Conservation (phyloP, 1,140 invertebrate species). For the Procambarus clarkii region DNA sequence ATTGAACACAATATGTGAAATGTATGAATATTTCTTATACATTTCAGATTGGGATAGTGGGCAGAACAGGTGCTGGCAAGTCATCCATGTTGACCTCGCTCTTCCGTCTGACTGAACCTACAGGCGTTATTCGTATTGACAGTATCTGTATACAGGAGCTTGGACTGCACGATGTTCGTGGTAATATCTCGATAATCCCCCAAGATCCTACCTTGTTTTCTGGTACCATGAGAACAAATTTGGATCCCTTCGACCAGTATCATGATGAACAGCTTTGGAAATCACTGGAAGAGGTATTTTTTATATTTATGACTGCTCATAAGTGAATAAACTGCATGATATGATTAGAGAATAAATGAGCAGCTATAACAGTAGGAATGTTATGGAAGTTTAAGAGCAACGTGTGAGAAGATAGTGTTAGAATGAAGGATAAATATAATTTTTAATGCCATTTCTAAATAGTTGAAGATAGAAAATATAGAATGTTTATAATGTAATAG, state of each 20-base stretch:
- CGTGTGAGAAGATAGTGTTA: no score
- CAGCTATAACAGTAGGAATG: no score
- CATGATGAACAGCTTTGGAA: constrained; percentile 79
- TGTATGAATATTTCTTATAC: neutral
- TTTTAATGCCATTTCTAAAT: no score
- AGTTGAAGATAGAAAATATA: no score
- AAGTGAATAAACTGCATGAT: no score
- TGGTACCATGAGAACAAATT: constrained; percentile 80
- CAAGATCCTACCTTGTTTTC: constrained; percentile 81
- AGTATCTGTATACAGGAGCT: constrained; percentile 82
- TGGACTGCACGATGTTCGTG: constrained; percentile 83
- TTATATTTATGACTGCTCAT: neutral
- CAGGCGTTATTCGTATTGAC: constrained; percentile 83
- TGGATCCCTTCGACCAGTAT: constrained; percentile 79
- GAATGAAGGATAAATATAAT: no score
- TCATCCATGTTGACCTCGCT: constrained; percentile 85
- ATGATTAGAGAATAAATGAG: no score
- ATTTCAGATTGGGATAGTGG: constrained; percentile 85
- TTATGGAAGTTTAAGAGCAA: no score
- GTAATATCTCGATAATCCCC: constrained; percentile 81
- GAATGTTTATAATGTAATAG: no score
- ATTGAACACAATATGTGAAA: no score
- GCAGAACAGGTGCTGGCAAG: constrained; percentile 88
- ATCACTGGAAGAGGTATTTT: constrained; percentile 76
- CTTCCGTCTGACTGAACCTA: constrained; percentile 81